Conservation (phyloP, 2,797 vertebrate genomes). For the Oreortyx pictus region DNA sequence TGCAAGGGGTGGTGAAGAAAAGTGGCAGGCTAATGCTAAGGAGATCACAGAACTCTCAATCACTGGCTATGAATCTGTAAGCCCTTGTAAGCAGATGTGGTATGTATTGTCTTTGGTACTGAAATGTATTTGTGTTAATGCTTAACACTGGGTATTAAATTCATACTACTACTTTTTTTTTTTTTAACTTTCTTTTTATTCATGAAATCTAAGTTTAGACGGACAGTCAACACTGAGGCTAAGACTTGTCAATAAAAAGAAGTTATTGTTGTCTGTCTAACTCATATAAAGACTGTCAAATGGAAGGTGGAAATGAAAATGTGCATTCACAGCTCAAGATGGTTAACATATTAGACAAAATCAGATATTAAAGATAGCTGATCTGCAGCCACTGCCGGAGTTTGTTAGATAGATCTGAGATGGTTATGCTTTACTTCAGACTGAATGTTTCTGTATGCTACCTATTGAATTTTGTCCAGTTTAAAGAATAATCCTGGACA, state of each 20-base stretch:
- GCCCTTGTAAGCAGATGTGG: background rate
- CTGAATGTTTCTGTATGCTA: background rate
- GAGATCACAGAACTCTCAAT: background rate
- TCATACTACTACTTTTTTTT: background rate
- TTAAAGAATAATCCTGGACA: background rate
- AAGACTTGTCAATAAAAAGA: background rate
- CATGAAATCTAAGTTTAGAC: background rate
- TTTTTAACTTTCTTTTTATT: background rate
- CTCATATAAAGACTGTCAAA: background rate
- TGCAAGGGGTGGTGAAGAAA: background rate
- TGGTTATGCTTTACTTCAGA: background rate
- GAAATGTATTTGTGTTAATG: background rate
- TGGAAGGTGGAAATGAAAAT: background rate
- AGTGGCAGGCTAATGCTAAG: background rate
- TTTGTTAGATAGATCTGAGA: background rate
- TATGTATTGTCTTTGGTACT: background rate
- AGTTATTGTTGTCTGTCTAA: background rate
- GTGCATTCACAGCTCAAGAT: background rate
- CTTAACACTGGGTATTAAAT: background rate
- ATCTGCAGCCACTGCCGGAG: background rate
- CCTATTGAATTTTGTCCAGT: background rate
- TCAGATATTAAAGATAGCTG: background rate
- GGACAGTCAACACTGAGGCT: background rate
- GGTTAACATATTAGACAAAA: background rate
- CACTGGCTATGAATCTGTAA: background rate